Base-by-base conservation (phyloP, 2,113 vertebrate species). In the Meriones unguiculatus region DNA sequence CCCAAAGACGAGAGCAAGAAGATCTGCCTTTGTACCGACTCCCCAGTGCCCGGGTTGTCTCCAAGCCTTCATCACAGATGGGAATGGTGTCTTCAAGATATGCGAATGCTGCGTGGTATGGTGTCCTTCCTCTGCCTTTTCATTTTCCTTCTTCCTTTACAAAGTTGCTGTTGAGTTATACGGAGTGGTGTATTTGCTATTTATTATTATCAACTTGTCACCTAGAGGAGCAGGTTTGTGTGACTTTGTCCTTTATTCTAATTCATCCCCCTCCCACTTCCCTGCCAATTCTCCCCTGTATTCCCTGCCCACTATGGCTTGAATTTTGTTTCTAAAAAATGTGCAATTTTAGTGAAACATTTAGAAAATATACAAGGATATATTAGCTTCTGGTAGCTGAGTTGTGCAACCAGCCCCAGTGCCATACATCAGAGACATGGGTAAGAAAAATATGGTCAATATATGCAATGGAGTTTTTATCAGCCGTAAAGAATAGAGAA, bases 31-130 rank as follows among this genome's bases (percentile, higher is more conserved):
- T 95, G 0, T 98, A 97, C 64, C 97, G 96, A 12, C 86, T 96
- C 10, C 92, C 96, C 8, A 93, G 89, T 9, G 46, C 67, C 2
- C 93, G 3, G 57, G 76, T 50, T 22, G 20, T 95, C 87, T 75
- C 97, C 93, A 98, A 95, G 35, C 35, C 86, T 57, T 75, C 87
- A 0, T 65, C 81, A 7, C 80, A 91, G 14, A 12, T 67, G 20
- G 97, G 93, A 87, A 1, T 80, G 32, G 54, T 35, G 0, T 92
- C 93, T 35, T 97, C 96, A 59, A 98, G 98, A 98, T 98, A 97
- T 28, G 82, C 46, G 64, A 69, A 80, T 24, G 38, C 38, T 75
- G 7, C 76, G 0, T 93, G 90, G 80, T 92, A 95, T 80, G 64
- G 0, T 32, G 1, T 77, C 67, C 6, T 28, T 93, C 4, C 15